Percentiles rank a stretch among this genome's conserved stretches.
phyloP scores from a whole-genome alignment of 2,113 vertebrate genomes.

The Arizona elegans region DNA sequence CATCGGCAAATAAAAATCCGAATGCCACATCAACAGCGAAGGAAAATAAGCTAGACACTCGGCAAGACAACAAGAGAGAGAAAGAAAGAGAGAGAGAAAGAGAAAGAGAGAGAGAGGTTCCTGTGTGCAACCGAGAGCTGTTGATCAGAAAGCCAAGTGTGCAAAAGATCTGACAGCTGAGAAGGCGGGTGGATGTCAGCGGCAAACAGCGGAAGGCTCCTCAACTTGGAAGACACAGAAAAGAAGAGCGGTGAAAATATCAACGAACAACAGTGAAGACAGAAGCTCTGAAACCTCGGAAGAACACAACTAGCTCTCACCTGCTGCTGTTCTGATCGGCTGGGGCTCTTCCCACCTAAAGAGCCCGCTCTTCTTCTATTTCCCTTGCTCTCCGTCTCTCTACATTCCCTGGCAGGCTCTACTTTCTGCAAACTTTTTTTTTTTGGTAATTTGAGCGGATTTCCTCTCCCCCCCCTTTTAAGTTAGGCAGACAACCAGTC shows the following conservation, averaged over 20 bases:
- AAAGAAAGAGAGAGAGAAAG: not conserved
- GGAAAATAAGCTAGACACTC: constrained; percentile 81
- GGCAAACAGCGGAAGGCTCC: constrained; percentile 66
- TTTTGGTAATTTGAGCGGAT: not conserved
- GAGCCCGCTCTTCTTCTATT: constrained; percentile 28
- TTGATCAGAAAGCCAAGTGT: constrained; percentile 53
- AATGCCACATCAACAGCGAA: constrained; percentile 73
- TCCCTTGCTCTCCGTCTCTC: constrained; percentile 3
- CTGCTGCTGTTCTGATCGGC: constrained; percentile 13
- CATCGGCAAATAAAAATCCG: constrained; percentile 90
- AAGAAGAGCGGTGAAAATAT: constrained; percentile 61
- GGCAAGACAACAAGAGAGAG: constrained; percentile 72
- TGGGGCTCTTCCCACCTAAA: not conserved
- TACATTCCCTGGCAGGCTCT: constrained; percentile 48
- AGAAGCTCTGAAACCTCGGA: constrained; percentile 63
- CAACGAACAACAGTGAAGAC: constrained; percentile 69
- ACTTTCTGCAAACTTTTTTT: constrained; percentile 72
- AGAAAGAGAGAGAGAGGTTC: not conserved
- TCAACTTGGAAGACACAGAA: constrained; percentile 72
- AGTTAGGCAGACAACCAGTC: constrained; percentile 55
- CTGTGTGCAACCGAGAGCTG: constrained; percentile 5
- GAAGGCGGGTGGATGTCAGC: constrained; percentile 17
- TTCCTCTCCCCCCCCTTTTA: constrained; percentile 1
- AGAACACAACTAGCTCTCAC: constrained; percentile 62
- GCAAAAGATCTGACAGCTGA: not conserved